Percentiles rank a stretch among this genome's conserved stretches.
Evolutionary conservation across 2,113 vertebrate species (phyloP).

Genomic region (Arvicanthis niloticus): DNA sequence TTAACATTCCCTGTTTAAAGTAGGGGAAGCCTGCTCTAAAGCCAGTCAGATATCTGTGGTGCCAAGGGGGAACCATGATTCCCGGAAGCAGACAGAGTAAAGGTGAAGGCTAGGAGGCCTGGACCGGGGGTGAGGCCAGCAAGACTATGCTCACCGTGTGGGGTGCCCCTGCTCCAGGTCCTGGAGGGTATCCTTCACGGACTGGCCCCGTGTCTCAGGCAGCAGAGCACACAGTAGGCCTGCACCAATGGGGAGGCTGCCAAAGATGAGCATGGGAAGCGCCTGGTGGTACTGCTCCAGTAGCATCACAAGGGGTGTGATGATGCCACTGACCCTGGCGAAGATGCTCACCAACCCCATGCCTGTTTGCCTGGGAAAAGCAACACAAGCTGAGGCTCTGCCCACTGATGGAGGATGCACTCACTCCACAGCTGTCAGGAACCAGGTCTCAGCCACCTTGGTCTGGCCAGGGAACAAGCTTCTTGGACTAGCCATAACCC

Average conservation of each 20-base stretch:
- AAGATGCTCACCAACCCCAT: conserved; percentile 89
- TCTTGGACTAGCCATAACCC: no score
- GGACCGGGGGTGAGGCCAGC: background rate
- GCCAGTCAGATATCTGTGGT: no score
- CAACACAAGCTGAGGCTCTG: background rate
- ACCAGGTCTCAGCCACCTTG: background rate
- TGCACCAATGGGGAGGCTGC: conserved; percentile 83
- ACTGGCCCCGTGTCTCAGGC: conserved; percentile 88
- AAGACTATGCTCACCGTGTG: background rate
- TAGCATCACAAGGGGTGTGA: conserved; percentile 89
- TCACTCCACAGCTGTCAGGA: background rate
- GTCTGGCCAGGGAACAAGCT: background rate
- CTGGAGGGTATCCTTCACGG: conserved; percentile 86
- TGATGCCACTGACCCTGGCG: conserved; percentile 88
- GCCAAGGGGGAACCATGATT: background rate
- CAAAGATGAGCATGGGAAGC: conserved; percentile 90
- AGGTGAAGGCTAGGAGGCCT: background rate
- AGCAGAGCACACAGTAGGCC: conserved; percentile 87
- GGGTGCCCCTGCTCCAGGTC: background rate
- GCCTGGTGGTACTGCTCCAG: conserved; percentile 84
- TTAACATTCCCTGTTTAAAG: background rate
- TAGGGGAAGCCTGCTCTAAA: background rate
- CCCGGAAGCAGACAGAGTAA: background rate
- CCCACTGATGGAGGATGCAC: background rate
- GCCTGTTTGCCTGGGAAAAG: conserved; percentile 89